phyloP scores from a whole-genome alignment of 2,113 vertebrate species.

The Rhagologus leucostigma region DNA sequence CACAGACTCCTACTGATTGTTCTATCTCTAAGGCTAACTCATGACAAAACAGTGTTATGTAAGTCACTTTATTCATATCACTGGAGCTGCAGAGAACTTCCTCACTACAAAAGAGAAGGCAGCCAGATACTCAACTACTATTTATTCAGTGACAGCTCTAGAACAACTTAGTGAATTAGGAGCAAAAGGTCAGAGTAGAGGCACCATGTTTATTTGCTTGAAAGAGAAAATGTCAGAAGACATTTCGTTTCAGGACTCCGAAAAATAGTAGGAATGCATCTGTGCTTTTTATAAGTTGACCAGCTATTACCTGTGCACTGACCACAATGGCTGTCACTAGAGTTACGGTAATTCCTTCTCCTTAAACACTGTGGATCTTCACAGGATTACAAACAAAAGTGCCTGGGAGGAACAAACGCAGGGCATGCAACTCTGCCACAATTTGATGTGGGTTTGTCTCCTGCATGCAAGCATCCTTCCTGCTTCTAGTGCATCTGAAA shows the following conservation, averaged over 20 bases:
- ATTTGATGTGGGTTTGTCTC: not conserved
- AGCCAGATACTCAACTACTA: not conserved
- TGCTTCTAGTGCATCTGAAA: not conserved
- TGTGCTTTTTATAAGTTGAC: not conserved
- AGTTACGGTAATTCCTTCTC: not conserved
- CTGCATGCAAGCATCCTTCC: not conserved
- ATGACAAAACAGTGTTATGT: not conserved
- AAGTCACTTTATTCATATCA: not conserved
- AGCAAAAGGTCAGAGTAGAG: not conserved
- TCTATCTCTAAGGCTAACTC: not conserved
- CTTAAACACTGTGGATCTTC: not conserved
- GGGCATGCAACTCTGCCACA: not conserved
- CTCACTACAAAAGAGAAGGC: not conserved
- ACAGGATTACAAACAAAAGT: not conserved
- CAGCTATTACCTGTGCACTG: not conserved
- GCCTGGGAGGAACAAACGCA: not conserved
- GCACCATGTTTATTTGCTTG: not conserved
- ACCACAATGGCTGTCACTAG: not conserved
- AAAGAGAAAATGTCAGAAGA: not conserved
- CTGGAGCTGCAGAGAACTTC: not conserved
- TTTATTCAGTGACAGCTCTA: not conserved
- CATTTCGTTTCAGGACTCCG: not conserved
- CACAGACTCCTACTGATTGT: not conserved
- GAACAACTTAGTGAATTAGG: not conserved
- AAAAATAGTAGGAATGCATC: not conserved